phyloP scores from a whole-genome alignment of 2,888 invertebrate species.

The Pseudococcus jackbeardsleyi region DNA sequence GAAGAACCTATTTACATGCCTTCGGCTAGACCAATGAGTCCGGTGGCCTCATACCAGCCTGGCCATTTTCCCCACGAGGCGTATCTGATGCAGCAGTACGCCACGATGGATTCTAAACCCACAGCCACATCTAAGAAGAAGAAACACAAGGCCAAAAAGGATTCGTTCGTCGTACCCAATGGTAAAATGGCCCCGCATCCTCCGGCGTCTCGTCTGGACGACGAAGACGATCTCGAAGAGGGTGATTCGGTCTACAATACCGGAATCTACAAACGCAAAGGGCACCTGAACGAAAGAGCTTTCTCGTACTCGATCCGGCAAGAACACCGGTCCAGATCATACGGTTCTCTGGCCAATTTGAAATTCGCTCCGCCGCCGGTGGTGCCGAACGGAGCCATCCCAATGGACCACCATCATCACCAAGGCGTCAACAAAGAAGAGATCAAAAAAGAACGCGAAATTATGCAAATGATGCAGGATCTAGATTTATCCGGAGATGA shows the following conservation, averaged over 20 bases:
- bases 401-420: slow-evolving; percentile 62
- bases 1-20: slow-evolving; percentile 75
- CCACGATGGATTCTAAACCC: slow-evolving; percentile 73
- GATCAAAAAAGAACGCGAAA: slow-evolving; percentile 90
- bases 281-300: slow-evolving; percentile 91
- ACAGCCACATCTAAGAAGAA: slow-evolving; percentile 69
- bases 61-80: slow-evolving; percentile 75
- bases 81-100: slow-evolving; percentile 75
- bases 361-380: slow-evolving; percentile 83
- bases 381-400: slow-evolving; percentile 68
- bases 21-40: slow-evolving; percentile 73
- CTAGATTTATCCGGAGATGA: slow-evolving; percentile 85
- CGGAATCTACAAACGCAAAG: slow-evolving; percentile 91
- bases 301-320: slow-evolving; percentile 95
- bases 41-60: slow-evolving; percentile 76
- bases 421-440: slow-evolving; percentile 73
- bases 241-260: slow-evolving; percentile 79
- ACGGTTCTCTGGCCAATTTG: slow-evolving; percentile 90
- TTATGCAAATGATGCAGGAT: slow-evolving; percentile 93
- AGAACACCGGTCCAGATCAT: slow-evolving; percentile 92
- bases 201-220: slow-evolving; percentile 69
- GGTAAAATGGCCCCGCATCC: slow-evolving; percentile 68
- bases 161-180: slow-evolving; percentile 66
- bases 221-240: slow-evolving; percentile 67
- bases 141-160: slow-evolving; percentile 67